A percentile compares a stretch with the other conserved stretches of the same genome.
Conservation (phyloP, 2,797 vertebrate species). For the Enteromius treurensis region DNA sequence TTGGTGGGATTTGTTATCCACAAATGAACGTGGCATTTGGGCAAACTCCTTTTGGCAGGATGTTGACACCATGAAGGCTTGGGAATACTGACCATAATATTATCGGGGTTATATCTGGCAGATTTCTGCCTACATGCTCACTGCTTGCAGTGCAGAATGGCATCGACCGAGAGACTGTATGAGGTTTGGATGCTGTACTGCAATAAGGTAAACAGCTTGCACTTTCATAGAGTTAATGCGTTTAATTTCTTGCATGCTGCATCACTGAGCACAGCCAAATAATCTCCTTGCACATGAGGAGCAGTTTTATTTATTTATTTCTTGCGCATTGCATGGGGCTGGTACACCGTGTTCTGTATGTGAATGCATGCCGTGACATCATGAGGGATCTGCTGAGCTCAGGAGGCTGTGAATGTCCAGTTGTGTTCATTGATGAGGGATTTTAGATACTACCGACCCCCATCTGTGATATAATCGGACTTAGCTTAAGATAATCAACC, state of each 20-base stretch:
- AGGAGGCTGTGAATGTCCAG: slow-evolving; percentile 1
- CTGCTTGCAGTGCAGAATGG: slow-evolving; percentile 77
- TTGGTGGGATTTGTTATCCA: slow-evolving; percentile 41
- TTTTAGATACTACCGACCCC: neutral
- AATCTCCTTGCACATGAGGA: neutral
- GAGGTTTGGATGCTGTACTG: slow-evolving; percentile 99
- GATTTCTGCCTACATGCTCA: slow-evolving; percentile 61
- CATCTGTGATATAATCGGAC: slow-evolving; percentile 3
- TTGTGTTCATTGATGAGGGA: neutral
- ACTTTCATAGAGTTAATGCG: neutral
- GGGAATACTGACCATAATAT: slow-evolving; percentile 47
- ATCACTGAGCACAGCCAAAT: neutral
- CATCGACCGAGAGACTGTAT: slow-evolving; percentile 94
- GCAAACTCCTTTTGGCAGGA: slow-evolving; percentile 42
- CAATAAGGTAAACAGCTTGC: slow-evolving; percentile 83
- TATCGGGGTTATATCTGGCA: neutral
- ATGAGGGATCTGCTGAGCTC: neutral
- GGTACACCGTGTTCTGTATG: slow-evolving; percentile 19
- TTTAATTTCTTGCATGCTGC: neutral
- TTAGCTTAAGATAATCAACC: slow-evolving; percentile 15
- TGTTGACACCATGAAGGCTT: slow-evolving; percentile 66
- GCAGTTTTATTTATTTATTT: neutral
- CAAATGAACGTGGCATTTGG: slow-evolving; percentile 30
- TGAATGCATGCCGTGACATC: neutral
- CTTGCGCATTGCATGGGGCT: neutral